Base-by-base conservation (phyloP, 2,113 vertebrate genomes). In the Neogobius melanostomus region DNA sequence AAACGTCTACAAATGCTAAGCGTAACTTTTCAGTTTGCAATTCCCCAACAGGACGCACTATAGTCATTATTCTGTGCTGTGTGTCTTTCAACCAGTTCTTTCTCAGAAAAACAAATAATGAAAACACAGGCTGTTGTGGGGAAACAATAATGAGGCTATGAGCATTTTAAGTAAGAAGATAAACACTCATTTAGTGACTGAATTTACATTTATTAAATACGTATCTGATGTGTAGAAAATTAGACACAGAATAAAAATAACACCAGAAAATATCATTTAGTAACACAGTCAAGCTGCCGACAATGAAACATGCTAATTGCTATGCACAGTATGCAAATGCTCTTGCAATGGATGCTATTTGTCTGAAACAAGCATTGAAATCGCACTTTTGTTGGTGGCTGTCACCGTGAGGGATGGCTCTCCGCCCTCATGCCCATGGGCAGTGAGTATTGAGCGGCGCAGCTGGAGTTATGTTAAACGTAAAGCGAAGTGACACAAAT, bases 401-500 rank as follows among this genome's bases (percentile, higher is more conserved):
- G 91, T 89, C 90, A 90, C 53, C 75, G 84, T 90, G 89, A 91
- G 86, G 53, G 84, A 88, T 84, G 77, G 80, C 74, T 86, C 64
- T 65, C 89, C 90, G 81, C 80, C 82, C 87, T 82, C 79, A 76
- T 82, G 90, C 85, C 88, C 76, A 80, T 76, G 85, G 87, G 87
- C 85, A 79, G 82, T 61, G 76, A 12, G 83, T 84, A 90, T 85
- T 77, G 87, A 90, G 88, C 71, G 59, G 78, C 90, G 66, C 89
- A 89, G 91, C 91, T 87, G 90, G 87, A 92, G 90, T 90, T 88
- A 88, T 91, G 91, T 89, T 89, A 87, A 90, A 84, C 82, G 80
- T 92, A 92, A 94, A 85, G 89, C 70, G 60, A 91, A 92, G 84
- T 83, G 72, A 86, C 42, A 80, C 88, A 91, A 87, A 84, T 75